Conservation (phyloP, 1,140 invertebrate species). For the Cyphomyrmex costatus region DNA sequence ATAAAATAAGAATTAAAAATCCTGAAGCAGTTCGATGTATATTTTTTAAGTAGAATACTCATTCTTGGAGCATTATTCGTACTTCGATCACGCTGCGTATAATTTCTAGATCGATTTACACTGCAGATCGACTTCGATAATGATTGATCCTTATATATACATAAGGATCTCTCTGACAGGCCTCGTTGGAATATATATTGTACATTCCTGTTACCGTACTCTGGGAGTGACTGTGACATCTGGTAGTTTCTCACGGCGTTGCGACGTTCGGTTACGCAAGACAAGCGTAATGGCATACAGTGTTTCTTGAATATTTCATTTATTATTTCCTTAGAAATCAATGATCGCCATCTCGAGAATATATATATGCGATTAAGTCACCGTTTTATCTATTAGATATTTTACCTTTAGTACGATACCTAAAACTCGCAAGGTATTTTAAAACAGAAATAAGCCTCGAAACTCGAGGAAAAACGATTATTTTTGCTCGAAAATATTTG, state of each 20-base stretch:
- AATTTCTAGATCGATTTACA: slow-evolving; percentile 10
- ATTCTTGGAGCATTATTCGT: not conserved
- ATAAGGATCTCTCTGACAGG: slow-evolving; percentile 56
- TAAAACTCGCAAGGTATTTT: not conserved
- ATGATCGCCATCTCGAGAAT: slow-evolving; percentile 68
- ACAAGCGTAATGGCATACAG: slow-evolving; percentile 66
- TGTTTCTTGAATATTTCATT: slow-evolving; percentile 74
- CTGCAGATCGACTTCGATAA: slow-evolving; percentile 12
- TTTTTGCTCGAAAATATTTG: not conserved
- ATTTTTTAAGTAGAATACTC: not conserved
- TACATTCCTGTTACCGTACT: slow-evolving; percentile 48
- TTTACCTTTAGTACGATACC: slow-evolving; percentile 1
- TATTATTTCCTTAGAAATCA: slow-evolving; percentile 73
- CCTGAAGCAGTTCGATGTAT: not conserved
- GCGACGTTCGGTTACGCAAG: slow-evolving; percentile 68
- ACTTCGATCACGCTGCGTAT: not conserved
- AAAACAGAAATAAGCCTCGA: not conserved
- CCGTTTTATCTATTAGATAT: slow-evolving; percentile 29
- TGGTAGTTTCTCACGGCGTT: slow-evolving; percentile 71
- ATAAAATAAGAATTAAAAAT: not conserved
- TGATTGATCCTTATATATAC: slow-evolving; percentile 43
- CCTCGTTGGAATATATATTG: slow-evolving; percentile 39
- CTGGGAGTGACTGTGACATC: slow-evolving; percentile 64
- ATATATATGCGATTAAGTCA: slow-evolving; percentile 31
- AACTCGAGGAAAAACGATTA: not conserved